These are phyloP conservation scores for Heliothis subflexa DNA, from an alignment of 1,140 invertebrate genomes.

Conservation along the genomic window DNA sequence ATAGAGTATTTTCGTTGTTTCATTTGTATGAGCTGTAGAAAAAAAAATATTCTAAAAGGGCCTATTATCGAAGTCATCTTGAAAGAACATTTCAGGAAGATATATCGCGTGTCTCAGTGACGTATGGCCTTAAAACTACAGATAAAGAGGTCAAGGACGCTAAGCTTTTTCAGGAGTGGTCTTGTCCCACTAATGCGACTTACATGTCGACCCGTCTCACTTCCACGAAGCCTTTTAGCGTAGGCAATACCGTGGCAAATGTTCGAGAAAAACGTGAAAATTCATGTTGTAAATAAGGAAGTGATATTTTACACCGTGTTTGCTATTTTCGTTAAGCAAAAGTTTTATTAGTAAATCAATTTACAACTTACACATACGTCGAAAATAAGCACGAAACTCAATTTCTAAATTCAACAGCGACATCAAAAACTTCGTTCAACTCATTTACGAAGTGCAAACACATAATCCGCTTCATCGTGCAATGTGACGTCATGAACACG, in stretches of 20 bases:
- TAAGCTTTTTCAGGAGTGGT: not conserved
- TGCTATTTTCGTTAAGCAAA: too few relatives aligned
- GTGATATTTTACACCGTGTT: too few relatives aligned
- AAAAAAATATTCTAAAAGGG: too few relatives aligned
- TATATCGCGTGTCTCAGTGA: not conserved
- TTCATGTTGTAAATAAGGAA: not conserved
- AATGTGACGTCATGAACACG: constrained; percentile 14
- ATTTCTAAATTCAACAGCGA: not conserved
- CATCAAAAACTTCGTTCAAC: not conserved
- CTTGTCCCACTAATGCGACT: constrained; percentile 10
- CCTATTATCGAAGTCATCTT: not conserved
- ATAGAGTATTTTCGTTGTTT: too few relatives aligned
- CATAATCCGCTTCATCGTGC: not conserved
- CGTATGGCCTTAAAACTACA: not conserved
- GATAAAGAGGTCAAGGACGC: constrained; percentile 4
- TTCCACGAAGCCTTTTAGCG: not conserved
- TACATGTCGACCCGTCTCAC: constrained; percentile 18
- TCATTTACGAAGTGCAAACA: not conserved
- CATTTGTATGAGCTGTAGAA: too few relatives aligned
- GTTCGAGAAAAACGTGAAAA: not conserved
- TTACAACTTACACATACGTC: too few relatives aligned
- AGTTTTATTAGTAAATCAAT: too few relatives aligned
- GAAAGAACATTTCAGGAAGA: constrained; percentile 8
- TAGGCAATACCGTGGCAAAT: not conserved
- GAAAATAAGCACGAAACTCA: too few relatives aligned